Base-by-base conservation (phyloP, 2,888 invertebrate genomes). In the Noctua fimbriata region DNA sequence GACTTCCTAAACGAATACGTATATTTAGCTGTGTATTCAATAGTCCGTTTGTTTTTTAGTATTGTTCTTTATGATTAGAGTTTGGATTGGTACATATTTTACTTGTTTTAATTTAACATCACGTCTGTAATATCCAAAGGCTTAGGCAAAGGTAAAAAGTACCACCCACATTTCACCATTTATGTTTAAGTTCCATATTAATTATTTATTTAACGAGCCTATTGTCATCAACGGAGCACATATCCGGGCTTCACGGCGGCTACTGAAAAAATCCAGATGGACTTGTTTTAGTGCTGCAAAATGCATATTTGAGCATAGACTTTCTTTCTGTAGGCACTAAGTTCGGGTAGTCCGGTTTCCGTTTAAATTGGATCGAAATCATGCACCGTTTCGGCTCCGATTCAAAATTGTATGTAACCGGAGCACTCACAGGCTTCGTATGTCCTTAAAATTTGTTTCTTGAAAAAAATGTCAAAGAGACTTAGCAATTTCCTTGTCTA, bases 1-100 rank as follows among this genome's bases (percentile, higher is more conserved):
- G 73, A 83, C 73, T 84, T 84, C 84, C 84, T 83, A 70, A 83
- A 71, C 63, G 44, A 83, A 73, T 83, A 55, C 14, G 28, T 49
- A 32, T 58, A 66, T 52, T 16, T 10, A 67, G 47, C 36, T 67
- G 36, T 71, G 4, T 44, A 76, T 81, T 67, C 32, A 76, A 76
- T 71, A 67, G 58, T 60, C 47, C 16, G 52, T 70, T 52, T 67
- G 36, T 76, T 18, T 81, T 81, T 28, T 58, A 18, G 21, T 24
- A 58, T 70, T 66, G 41, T 81, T 24, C 9, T 63, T 10, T 49
- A 55, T 5, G 14, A 63, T 73, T 36, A 24, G n/a, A 65, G 16
- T 77, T 78, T 28, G 16, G 9, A 49, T 69, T 24, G 24, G 49
- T 24, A 28, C 18, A 14, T 21, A n/a, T 55, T 52, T 41, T 10